Conservation (phyloP, 2,797 vertebrate genomes). For the Thripadectes ignobilis region DNA sequence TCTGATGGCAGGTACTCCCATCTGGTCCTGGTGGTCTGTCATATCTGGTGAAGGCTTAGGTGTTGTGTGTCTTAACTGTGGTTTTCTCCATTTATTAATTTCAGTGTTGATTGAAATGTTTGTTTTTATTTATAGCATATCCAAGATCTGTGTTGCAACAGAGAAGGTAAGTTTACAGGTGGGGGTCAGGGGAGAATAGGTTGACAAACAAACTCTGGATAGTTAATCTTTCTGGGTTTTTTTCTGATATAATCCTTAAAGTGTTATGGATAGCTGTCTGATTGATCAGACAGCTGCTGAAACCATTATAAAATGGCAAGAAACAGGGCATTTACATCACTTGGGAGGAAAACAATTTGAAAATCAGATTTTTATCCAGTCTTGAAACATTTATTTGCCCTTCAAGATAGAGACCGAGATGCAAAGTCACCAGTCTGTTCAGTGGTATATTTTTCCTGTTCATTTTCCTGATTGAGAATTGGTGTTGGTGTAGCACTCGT, state of each 20-base stretch:
- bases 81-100: not conserved
- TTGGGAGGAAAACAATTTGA: not conserved
- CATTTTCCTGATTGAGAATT: not conserved
- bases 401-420: not conserved
- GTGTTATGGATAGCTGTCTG: not conserved
- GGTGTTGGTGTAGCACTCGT: not conserved
- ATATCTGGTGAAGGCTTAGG: not conserved
- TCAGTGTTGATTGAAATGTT: not conserved
- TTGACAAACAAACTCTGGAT: not conserved
- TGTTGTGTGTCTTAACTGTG: not conserved
- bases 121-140: constrained; percentile 12
- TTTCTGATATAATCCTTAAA: not conserved
- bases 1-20: not conserved
- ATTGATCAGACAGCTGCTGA: not conserved
- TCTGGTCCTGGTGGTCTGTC: not conserved
- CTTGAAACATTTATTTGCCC: not conserved
- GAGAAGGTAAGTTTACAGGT: not conserved
- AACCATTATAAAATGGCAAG: not conserved
- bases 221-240: not conserved
- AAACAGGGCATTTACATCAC: not conserved
- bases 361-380: not conserved
- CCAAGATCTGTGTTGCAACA: not conserved
- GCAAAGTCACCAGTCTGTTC: not conserved
- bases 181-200: accelerated
- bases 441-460: not conserved